These are phyloP conservation scores for Ichneumoninae sp. DNA, from an alignment of 2,888 invertebrate species.

Conservation along the genomic window DNA sequence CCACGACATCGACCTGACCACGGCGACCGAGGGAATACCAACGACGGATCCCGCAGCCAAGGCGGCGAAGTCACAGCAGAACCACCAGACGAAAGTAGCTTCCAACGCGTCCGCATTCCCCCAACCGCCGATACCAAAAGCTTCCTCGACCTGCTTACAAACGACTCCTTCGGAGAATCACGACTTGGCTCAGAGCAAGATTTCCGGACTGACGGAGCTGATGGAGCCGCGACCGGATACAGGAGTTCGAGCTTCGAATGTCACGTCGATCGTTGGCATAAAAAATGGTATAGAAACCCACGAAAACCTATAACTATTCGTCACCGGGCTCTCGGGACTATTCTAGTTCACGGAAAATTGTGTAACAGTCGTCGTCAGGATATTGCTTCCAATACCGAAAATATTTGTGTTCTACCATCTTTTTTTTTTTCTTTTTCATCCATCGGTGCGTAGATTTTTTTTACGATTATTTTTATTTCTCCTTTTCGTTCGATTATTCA, in stretches of 20 bases:
- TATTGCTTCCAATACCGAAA: constrained; percentile 33
- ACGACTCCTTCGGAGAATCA: constrained; percentile 58
- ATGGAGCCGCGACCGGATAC: constrained; percentile 39
- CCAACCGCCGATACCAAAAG: constrained; percentile 58
- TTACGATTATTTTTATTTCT: constrained; percentile 75
- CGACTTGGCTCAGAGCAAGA: constrained; percentile 47
- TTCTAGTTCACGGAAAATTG: neutral
- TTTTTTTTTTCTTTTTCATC: constrained; percentile 81
- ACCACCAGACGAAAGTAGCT: constrained; percentile 50
- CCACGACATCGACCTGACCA: constrained; percentile 88
- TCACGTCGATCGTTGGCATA: constrained; percentile 14
- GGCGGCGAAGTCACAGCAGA: constrained; percentile 66
- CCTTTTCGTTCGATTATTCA: constrained; percentile 83
- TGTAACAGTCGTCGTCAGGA: constrained; percentile 17
- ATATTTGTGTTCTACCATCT: constrained; percentile 67
- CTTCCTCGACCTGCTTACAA: constrained; percentile 61
- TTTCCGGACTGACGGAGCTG: constrained; percentile 48
- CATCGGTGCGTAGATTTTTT: constrained; percentile 71
- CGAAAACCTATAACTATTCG: constrained; percentile 28
- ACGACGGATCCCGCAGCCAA: constrained; percentile 71
- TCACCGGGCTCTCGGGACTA: constrained; percentile 6
- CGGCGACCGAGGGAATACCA: constrained; percentile 76
- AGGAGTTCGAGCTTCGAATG: constrained; percentile 20
- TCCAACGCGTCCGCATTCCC: constrained; percentile 52
- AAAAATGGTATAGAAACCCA: constrained; percentile 23